Base-by-base conservation (phyloP, 1,140 invertebrate species). In the Homalodisca vitripennis region DNA sequence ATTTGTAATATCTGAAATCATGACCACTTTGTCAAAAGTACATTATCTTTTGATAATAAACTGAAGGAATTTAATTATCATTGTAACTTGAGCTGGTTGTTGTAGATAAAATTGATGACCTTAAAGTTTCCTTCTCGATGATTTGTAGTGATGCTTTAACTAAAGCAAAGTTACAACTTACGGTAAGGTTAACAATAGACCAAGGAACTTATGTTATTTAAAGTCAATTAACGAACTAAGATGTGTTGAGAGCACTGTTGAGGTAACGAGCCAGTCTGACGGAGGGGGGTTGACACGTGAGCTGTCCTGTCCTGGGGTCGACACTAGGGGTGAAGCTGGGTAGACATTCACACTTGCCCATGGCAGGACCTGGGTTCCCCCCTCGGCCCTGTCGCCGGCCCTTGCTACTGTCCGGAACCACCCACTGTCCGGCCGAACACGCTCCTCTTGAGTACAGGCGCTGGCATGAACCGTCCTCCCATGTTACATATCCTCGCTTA, bases 371-470 rank as follows among this genome's bases (percentile, higher is more conserved):
- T 74, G 77, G 2, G 66, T 72, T 55, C 74, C 77, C 1, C 77
- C 80, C n/a, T 74, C 64, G n/a, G 65, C 75, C 24, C 46, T 74
- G 73, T 27, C 75, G 73, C 78, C 73, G 70, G 48, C 72, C 74
- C 72, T 84, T 77, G 41, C 78, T 78, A n/a, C n/a, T n/a, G n/a
- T n/a, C n/a, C 0, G 84, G 83, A 6, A 87, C 85, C 29, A 93
- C 76, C 91, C 91, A 93, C 70, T 91, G 85, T 0, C 88, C 88
- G 0, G 84, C 80, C 0, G 83, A 79, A 73, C 92, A 93, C 0
- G 91, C 91, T 0, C 91, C 75, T 67, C 74, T 73, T 46, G 68
- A 67, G 57, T 76, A 76, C 13, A 76, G 72, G 29, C 71, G 74
- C 51, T 70, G 68, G 62, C 75, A 76, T 1, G 74, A 68, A 13